Percentiles rank a stretch among this genome's conserved stretches.
phyloP scores from a whole-genome alignment of 2,113 vertebrate species.

The Cygnus buccinator region DNA sequence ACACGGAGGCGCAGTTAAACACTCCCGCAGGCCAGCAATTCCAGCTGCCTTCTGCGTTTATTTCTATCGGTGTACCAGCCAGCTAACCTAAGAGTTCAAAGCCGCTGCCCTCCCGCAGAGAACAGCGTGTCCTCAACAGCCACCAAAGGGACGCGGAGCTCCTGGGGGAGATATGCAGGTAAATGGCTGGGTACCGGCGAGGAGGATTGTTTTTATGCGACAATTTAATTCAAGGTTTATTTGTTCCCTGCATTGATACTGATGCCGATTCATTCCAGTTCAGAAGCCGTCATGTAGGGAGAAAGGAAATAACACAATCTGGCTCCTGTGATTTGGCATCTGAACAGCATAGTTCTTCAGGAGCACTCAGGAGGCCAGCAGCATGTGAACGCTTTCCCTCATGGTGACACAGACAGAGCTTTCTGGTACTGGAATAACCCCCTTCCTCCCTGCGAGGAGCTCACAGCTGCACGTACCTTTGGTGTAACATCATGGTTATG shows the following conservation, averaged over 20 bases:
- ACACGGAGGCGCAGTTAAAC: rapidly evolving
- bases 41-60: background rate
- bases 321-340: constrained; percentile 35
- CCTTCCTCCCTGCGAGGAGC: background rate
- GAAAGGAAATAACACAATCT: constrained; percentile 53
- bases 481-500: constrained; percentile 5
- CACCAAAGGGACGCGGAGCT: background rate
- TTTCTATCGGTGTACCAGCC: background rate
- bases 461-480: constrained; percentile 40
- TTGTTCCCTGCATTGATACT: constrained; percentile 10
- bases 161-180: background rate
- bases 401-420: background rate
- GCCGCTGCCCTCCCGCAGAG: background rate
- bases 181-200: background rate
- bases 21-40: background rate
- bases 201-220: constrained; percentile 19
- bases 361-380: background rate
- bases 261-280: background rate
- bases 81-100: background rate
- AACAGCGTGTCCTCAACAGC: background rate
- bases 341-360: constrained; percentile 19
- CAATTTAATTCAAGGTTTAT: constrained; percentile 29
- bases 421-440: background rate
- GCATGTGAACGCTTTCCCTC: constrained; percentile 32
- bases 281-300: background rate